Evolutionary conservation across 2,113 vertebrate species (phyloP), one percentile per base, ranked within the genome.

Genomic region (Elephantulus edwardii): DNA sequence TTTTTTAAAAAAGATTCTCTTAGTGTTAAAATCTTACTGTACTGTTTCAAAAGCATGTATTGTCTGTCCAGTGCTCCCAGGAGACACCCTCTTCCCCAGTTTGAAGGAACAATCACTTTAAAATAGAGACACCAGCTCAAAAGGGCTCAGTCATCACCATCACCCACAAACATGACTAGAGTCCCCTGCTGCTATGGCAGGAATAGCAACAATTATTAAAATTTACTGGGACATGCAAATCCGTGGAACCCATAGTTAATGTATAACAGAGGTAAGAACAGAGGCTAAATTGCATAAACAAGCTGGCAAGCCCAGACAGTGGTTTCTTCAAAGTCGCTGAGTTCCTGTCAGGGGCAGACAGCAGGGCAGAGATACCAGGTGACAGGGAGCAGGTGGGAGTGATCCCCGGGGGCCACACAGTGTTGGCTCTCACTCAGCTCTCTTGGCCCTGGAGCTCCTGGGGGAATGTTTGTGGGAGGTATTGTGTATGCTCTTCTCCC

Each of bases 21-120:
- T n/a, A n/a, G n/a, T n/a, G n/a, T n/a, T n/a, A n/a, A n/a, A n/a
- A n/a, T n/a, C n/a, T n/a, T n/a, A n/a, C n/a, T n/a, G n/a, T n/a
- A n/a, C n/a, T n/a, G n/a, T n/a, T n/a, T n/a, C 81, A 86, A 93
- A 83, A 91, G 13, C 26, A 62, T 54, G 30, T 26, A 46, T 8
- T 83, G 75, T 92, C 33, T 85, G 26, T 3, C 2, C 5, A 76
- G 17, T 42, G 24, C 1, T 2, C 35, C 30, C 58, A 0, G 70
- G 83, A 81, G n/a, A 72, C 1, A 10, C 38, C 3, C 14, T 8
- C 5, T 79, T 28, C 72, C 22, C 71, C 40, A 46, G 8, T 84
- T 60, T 94, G 89, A 76, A 88, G 72, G 46, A 86, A 68, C 14
- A 58, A 85, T 58, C 30, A 35, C 8, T 35, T 13, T 28, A 84